Conservation (phyloP, 2,113 vertebrate genomes). For the Talpa occidentalis region DNA sequence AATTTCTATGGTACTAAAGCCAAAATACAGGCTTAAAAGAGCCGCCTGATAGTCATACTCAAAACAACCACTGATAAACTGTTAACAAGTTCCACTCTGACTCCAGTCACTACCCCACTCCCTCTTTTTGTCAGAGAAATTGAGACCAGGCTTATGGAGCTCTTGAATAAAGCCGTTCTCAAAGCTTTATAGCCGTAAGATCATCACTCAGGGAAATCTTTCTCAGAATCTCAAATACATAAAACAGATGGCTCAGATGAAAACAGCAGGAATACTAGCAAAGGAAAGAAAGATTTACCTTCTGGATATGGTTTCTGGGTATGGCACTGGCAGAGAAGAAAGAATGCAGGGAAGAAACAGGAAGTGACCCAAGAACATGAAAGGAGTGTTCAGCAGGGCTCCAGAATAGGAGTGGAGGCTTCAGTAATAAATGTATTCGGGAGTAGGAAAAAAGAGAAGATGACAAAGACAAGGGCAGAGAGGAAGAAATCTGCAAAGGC, state of each 20-base stretch:
- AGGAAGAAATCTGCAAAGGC: no score
- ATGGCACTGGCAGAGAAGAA: neutral
- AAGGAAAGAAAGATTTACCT: neutral
- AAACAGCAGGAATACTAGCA: neutral
- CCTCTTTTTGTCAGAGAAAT: neutral
- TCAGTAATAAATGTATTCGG: neutral
- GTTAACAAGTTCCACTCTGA: neutral
- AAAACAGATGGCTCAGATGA: neutral
- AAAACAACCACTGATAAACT: neutral
- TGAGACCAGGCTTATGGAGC: neutral
- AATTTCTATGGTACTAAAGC: neutral
- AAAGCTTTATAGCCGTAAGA: neutral
- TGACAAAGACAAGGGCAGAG: neutral
- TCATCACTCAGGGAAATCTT: neutral
- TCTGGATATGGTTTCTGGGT: neutral
- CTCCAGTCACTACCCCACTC: neutral
- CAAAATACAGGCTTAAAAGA: slow-evolving; percentile 17
- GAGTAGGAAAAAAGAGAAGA: neutral
- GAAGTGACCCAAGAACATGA: neutral
- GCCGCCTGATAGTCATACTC: neutral
- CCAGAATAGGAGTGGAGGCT: neutral
- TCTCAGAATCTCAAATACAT: neutral
- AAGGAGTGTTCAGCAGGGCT: neutral
- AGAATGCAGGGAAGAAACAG: neutral
- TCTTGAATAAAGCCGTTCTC: neutral